Base-by-base conservation (phyloP, 2,888 invertebrate species). In the Rotaria sp. region DNA sequence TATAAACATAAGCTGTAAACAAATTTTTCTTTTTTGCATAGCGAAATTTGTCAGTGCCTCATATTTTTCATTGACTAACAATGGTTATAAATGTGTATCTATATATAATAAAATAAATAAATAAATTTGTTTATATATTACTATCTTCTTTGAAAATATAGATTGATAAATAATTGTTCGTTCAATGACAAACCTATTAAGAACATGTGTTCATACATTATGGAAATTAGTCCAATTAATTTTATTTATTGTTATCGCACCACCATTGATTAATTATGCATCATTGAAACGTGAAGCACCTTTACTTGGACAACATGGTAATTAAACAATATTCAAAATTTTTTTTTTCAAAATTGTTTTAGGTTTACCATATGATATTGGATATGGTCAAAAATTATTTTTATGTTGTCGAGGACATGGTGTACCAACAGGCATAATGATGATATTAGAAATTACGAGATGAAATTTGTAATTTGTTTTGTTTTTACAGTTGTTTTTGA, bases 181-280 rank as follows among this genome's bases (percentile, higher is more conserved):
- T 41, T 41, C 35, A 35, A 4, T 67, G 5, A 30, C 0, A 67
- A 67, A 35, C 38, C 21, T 67, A 38, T 30, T 35, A 35, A 67
- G 18, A 67, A 67, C 67, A 67, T 67, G 67, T 11, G 18, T 67
- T 67, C 67, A 38, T 21, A 80, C 80, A 45, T 11, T 80, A 45
- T 80, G 80, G 80, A 80, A 45, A 80, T 45, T 41, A 80, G 45
- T 26, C 26, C 80, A 89, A 85, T 87, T 89, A 67, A 26, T 88
- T 4, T 48, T 90, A 2, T 87, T 90, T 18, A 75, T 90, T 21
- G 75, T 90, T 38, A 85, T 90, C 11, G 87, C 90, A 26, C 90
- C 90, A 21, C 90, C 90, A 35, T 90, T 91, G 86, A 88, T 91
- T 21, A 91, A 91, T 88, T 91, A 90, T 88, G 90, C 90, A 13